These are phyloP conservation scores for Entomobrya multifasciata DNA, from an alignment of 2,888 invertebrate species.

Conservation along the genomic window DNA sequence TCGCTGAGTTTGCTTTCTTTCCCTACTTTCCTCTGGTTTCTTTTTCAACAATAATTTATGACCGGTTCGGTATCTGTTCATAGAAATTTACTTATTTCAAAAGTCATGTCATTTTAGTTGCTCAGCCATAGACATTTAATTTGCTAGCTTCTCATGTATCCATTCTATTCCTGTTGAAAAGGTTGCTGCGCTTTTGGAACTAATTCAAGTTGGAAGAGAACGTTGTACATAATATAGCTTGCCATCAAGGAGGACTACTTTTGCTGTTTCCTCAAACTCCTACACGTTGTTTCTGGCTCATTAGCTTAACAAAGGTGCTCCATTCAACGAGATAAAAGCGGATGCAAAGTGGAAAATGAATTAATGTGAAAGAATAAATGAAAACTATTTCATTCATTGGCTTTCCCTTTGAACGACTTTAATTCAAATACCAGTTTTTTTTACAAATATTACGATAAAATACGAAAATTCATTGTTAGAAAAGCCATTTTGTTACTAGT, in stretches of 20 bases:
- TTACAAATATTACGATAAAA: conserved; percentile 35
- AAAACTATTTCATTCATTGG: conserved; percentile 34
- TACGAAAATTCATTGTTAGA: conserved; percentile 52
- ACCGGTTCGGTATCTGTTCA: conserved; percentile 61
- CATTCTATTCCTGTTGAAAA: not conserved
- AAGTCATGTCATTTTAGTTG: conserved; percentile 67
- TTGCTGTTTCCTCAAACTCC: conserved; percentile 8
- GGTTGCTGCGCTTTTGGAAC: conserved; percentile 36
- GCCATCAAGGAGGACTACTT: not conserved
- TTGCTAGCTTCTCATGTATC: conserved; percentile 54
- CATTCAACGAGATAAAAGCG: conserved; percentile 68
- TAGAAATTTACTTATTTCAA: conserved; percentile 71
- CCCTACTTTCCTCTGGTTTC: conserved; percentile 35
- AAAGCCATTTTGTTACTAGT: conserved; percentile 21
- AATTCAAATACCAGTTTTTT: conserved; percentile 57
- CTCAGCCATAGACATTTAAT: conserved; percentile 67
- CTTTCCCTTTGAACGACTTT: not conserved
- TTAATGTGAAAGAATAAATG: conserved; percentile 38
- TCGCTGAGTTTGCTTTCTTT: conserved; percentile 5
- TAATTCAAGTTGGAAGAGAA: conserved; percentile 54
- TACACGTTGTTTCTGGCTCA: conserved; percentile 66
- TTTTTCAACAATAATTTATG: conserved; percentile 61
- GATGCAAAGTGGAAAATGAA: conserved; percentile 54
- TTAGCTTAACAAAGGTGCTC: conserved; percentile 73
- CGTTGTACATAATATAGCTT: not conserved